Conservation (phyloP, 2,888 invertebrate genomes). For the Acanthosepion pharaonis region DNA sequence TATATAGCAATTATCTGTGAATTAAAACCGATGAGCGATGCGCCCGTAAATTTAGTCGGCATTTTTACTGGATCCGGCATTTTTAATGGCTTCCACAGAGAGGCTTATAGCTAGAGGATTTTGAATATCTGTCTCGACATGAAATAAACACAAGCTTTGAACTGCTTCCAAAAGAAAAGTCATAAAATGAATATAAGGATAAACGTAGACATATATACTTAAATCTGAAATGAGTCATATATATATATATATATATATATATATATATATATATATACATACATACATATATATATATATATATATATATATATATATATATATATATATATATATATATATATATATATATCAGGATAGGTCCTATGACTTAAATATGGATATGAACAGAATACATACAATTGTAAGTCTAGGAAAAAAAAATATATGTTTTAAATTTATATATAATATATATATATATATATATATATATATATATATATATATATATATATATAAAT, state of each 20-base stretch:
- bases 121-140: no score
- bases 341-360: background rate
- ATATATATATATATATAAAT: background rate
- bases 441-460: background rate
- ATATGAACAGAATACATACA: background rate
- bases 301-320: background rate
- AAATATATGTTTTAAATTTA: background rate
- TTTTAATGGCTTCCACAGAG: no score
- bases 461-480: background rate
- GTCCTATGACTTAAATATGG: background rate
- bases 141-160: no score
- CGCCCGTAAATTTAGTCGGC: no score
- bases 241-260: background rate
- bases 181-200: background rate
- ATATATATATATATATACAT: background rate
- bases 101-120: no score
- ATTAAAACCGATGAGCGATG: no score
- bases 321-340: background rate
- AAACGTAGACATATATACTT: background rate
- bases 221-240: background rate
- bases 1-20: no score
- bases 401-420: background rate
- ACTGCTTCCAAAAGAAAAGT: no score
- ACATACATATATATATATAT: background rate
- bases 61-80: no score